These are phyloP conservation scores for Collichthys lucidus DNA, from an alignment of 2,113 vertebrate genomes.

Conservation along the genomic window DNA sequence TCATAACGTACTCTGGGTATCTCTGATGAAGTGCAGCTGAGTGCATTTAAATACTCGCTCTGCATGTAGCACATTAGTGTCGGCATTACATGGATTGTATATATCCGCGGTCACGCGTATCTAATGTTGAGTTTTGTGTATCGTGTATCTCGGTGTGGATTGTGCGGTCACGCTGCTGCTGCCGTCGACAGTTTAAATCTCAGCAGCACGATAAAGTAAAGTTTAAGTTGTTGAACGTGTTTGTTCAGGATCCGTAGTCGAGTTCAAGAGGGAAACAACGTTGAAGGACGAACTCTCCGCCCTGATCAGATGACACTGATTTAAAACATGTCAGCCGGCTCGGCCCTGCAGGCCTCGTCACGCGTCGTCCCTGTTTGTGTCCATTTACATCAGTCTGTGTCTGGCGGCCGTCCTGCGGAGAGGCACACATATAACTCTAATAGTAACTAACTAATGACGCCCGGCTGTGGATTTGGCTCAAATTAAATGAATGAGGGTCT, in stretches of 20 bases:
- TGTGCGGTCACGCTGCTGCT: background rate
- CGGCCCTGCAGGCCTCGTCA: conserved; percentile 38
- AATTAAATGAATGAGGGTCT: conserved; percentile 47
- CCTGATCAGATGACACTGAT: conserved; percentile 60
- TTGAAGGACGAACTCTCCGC: conserved; percentile 62
- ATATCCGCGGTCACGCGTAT: background rate
- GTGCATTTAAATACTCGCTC: background rate
- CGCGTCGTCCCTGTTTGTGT: conserved; percentile 46
- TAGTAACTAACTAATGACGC: conserved; percentile 52
- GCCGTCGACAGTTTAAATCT: conserved; percentile 4
- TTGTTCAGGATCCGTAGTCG: conserved; percentile 8
- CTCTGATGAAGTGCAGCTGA: background rate
- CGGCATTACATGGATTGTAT: background rate
- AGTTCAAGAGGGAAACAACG: conserved; percentile 18
- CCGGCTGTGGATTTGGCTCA: conserved; percentile 47
- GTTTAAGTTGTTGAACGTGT: background rate
- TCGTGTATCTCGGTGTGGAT: background rate
- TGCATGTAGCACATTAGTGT: background rate
- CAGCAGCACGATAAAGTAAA: background rate
- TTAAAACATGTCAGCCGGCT: conserved; percentile 51
- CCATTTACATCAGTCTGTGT: conserved; percentile 55
- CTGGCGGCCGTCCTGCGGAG: conserved; percentile 26
- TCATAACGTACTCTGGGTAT: background rate
- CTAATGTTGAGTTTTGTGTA: background rate
- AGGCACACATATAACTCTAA: conserved; percentile 42